Evolutionary conservation across 2,888 invertebrate species (phyloP), one percentile per base, ranked within the genome.

Genomic region (Gryllus longicercus): DNA sequence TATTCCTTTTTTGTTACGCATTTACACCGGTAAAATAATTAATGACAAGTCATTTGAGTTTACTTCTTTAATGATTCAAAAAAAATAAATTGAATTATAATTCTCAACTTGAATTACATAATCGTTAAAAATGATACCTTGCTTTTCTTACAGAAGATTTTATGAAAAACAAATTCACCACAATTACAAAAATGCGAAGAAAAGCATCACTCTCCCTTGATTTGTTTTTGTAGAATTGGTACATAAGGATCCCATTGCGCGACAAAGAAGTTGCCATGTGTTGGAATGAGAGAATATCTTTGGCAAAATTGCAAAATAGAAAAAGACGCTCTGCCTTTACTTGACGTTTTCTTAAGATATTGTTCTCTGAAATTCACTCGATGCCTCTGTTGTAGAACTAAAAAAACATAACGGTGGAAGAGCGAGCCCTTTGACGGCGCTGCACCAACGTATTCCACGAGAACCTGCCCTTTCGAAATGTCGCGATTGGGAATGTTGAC

Each of bases 351-450:
- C 63, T 63, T 63, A n/a, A 63, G 14, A 18, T 4, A 4, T 1
- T 2, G 5, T 63, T 63, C 63, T 16, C 8, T n/a, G n/a, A 63
- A 63, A 63, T 63, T n/a, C 1, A 63, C 11, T 14, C n/a, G 4
- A 18, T 4, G 4, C 0, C 4, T 3, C 16, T 63, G 63, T 16
- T 5, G 10, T 14, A 63, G n/a, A 5, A 63, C 14, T 5, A 63
- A 8, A n/a, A 63, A 63, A 63, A 63, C n/a, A n/a, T 63, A 63
- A 63, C 63, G 63, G n/a, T 63, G 63, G 63, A 63, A 63, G 63
- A 3, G 16, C n/a, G 63, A 4, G 0, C 63, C 63, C n/a, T 63
- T 14, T 18, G 63, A n/a, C 14, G 63, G 63, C 1, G 16, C 63
- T n/a, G 63, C 63, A 63, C 63, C 63, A 63, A 63, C 63, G 12